These are phyloP conservation scores for Epinephelus fuscoguttatus DNA, from an alignment of 2,113 vertebrate genomes.

Conservation along the genomic window DNA sequence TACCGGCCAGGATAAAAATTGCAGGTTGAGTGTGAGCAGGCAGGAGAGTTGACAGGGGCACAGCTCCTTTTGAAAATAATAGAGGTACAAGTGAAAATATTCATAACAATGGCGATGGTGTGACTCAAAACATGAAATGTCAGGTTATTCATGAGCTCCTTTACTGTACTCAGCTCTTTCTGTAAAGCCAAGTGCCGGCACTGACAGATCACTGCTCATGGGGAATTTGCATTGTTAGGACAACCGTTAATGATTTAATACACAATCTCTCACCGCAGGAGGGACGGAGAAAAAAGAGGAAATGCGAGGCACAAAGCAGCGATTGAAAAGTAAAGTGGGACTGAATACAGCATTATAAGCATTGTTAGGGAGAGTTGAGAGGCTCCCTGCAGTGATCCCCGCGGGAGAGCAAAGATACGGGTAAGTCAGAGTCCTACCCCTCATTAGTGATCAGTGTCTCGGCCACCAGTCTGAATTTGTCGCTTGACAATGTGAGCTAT, in stretches of 20 bases:
- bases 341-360: slow-evolving; percentile 29
- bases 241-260: slow-evolving; percentile 61
- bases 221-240: slow-evolving; percentile 54
- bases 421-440: slow-evolving; percentile 42
- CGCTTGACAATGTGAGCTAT: slow-evolving; percentile 45
- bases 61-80: slow-evolving; percentile 20
- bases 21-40: not conserved
- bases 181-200: slow-evolving; percentile 20
- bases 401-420: slow-evolving; percentile 34
- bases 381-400: slow-evolving; percentile 46
- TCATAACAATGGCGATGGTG: slow-evolving; percentile 4
- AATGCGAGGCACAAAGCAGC: slow-evolving; percentile 21
- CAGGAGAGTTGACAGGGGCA: not conserved
- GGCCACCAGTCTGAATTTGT: slow-evolving; percentile 37
- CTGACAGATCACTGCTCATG: slow-evolving; percentile 22
- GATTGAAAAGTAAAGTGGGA: slow-evolving; percentile 43
- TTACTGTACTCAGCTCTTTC: not conserved
- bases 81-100: slow-evolving; percentile 10
- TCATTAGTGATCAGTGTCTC: slow-evolving; percentile 60
- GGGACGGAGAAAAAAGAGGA: not conserved
- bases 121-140: slow-evolving; percentile 33
- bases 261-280: slow-evolving; percentile 39
- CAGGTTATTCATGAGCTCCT: slow-evolving; percentile 43
- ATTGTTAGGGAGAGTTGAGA: slow-evolving; percentile 37
- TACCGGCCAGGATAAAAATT: not conserved